These are phyloP conservation scores for Chironomus tepperi DNA, from an alignment of 1,140 invertebrate genomes.

Conservation along the genomic window DNA sequence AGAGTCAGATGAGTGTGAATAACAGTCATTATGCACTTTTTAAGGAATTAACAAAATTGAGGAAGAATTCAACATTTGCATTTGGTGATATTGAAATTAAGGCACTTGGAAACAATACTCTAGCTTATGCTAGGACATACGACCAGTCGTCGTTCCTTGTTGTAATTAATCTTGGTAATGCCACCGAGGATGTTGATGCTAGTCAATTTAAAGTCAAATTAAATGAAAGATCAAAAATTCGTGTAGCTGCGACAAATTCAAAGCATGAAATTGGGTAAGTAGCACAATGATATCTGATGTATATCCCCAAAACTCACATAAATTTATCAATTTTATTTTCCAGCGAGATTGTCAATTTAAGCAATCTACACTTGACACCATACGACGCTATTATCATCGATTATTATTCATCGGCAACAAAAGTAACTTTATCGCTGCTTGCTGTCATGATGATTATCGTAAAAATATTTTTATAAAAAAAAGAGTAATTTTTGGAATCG, in stretches of 20 bases:
- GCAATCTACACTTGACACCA: neutral
- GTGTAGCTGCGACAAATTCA: neutral
- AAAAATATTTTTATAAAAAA: constrained; percentile 10
- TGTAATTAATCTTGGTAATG: neutral
- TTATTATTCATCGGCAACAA: constrained; percentile 7
- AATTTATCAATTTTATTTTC: neutral
- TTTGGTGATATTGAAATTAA: constrained; percentile 37
- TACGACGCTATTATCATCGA: neutral
- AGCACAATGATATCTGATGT: neutral
- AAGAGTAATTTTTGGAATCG: neutral
- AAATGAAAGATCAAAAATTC: neutral
- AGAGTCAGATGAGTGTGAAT: constrained; percentile 32
- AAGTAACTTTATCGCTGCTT: neutral
- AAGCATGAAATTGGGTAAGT: neutral
- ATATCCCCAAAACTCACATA: neutral
- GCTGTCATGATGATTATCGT: neutral
- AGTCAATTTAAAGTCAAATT: neutral
- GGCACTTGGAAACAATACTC: constrained; percentile 37
- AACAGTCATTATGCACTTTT: constrained; percentile 46
- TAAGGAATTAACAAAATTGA: constrained; percentile 39
- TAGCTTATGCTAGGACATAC: constrained; percentile 36
- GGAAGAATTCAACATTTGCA: constrained; percentile 36
- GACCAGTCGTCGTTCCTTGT: neutral
- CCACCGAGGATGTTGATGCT: neutral
- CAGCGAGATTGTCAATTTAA: neutral